Percentiles rank a stretch among this genome's conserved stretches.
Conservation (phyloP, 1,140 invertebrate genomes). For the Temnothorax longispinosus region DNA sequence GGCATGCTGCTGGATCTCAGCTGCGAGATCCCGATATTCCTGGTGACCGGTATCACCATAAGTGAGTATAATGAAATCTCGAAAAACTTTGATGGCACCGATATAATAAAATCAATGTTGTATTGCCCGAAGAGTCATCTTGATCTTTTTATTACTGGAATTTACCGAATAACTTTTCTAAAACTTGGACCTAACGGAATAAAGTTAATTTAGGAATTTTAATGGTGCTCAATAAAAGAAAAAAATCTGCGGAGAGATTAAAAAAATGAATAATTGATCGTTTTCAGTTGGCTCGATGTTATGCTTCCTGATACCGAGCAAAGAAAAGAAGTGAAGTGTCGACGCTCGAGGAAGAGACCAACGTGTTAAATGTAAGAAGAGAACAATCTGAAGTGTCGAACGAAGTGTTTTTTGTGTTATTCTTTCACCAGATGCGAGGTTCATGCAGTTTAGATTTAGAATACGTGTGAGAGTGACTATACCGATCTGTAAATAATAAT, state of each 20-base stretch:
- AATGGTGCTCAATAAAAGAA: not conserved
- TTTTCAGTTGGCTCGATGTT: constrained; percentile 66
- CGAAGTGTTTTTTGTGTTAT: not conserved
- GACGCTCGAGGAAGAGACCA: not conserved
- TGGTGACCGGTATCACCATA: constrained; percentile 82
- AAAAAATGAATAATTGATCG: constrained; percentile 7
- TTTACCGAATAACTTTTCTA: not conserved
- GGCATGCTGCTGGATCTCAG: constrained; percentile 86
- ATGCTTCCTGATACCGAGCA: constrained; percentile 54
- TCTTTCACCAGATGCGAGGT: not conserved
- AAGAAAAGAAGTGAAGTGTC: constrained; percentile 50
- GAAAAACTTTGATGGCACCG: not conserved
- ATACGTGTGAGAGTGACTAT: not conserved
- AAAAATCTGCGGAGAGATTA: not conserved
- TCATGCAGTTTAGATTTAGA: not conserved
- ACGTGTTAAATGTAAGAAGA: constrained; percentile 30
- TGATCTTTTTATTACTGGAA: not conserved
- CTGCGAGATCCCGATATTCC: constrained; percentile 86
- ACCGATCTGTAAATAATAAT: constrained; percentile 36
- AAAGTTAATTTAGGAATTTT: not conserved
- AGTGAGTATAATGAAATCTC: constrained; percentile 75
- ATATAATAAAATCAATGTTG: not conserved
- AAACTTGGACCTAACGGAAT: not conserved
- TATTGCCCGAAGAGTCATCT: not conserved
- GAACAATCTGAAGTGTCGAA: not conserved